Evolutionary conservation across 2,797 vertebrate genomes (phyloP).

Genomic region (Hippocampus kuda): DNA sequence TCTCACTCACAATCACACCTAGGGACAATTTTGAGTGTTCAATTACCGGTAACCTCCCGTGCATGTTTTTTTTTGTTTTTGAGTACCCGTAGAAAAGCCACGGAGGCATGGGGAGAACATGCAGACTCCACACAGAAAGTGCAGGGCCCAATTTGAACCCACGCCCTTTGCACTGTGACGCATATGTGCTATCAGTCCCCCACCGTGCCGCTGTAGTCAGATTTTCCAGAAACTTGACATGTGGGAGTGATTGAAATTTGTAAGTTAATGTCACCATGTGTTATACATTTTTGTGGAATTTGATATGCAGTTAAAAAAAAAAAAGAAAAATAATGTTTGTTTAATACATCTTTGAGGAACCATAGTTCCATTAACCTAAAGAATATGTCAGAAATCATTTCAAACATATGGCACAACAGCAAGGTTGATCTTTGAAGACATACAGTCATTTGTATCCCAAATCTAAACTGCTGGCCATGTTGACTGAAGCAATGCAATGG

Average conservation of each 20-base stretch:
- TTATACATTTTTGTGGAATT: not conserved
- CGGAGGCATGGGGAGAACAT: too few species aligned
- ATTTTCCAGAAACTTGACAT: constrained; percentile 4
- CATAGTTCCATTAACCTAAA: not conserved
- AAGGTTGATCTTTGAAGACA: not conserved
- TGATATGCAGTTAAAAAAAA: too few species aligned
- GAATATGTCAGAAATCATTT: not conserved
- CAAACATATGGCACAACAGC: not conserved
- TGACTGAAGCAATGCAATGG: not conserved
- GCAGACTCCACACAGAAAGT: too few species aligned
- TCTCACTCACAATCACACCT: too few species aligned
- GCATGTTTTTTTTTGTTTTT: too few species aligned
- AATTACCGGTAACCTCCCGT: too few species aligned
- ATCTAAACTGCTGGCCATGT: not conserved
- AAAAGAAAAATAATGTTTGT: not conserved
- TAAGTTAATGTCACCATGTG: not conserved
- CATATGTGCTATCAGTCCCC: too few species aligned
- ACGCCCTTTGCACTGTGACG: too few species aligned
- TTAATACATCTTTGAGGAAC: not conserved
- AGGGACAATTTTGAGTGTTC: too few species aligned
- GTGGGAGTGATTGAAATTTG: constrained; percentile 4
- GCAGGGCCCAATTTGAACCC: too few species aligned
- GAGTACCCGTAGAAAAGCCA: too few species aligned
- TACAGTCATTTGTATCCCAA: not conserved
- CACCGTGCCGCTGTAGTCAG: not conserved